Evolutionary conservation across 2,888 invertebrate species (phyloP), one percentile per base, ranked within the genome.

Genomic region (Dryobotodes eremita): DNA sequence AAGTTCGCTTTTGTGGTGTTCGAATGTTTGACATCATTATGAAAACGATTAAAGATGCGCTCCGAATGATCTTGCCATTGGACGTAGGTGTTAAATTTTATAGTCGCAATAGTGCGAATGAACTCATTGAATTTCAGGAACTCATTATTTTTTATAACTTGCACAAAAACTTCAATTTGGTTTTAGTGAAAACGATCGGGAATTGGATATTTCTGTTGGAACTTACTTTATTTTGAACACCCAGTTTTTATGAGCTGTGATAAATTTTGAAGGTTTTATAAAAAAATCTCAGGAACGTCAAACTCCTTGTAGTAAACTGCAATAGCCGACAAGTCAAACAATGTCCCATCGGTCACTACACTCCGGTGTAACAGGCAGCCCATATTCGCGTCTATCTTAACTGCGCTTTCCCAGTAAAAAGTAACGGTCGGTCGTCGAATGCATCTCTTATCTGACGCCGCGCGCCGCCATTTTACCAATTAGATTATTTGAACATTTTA

Each of bases 401-500:
- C 85, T 82, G 75, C 88, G 82, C 79, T 88, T 83, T 80, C 66
- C 80, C 82, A 87, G 85, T 90, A 88, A 91, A 91, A 91, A 87
- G 71, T 87, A 89, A 89, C 76, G 84, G 82, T 79, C 69, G 85
- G 73, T 61, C 53, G 79, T 57, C 75, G 73, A 71, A 57, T 80
- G 80, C 89, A 83, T 88, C 80, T 80, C 79, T 86, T 89, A 89
- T 90, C 87, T 81, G 66, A 75, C 79, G 62, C 79, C 73, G 66
- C 81, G 74, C 79, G 62, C 78, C 73, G 66, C 81, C 84, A 79
- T 66, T 85, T 79, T 75, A 82, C 79, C 87, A 87, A 89, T 88
- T 88, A 89, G 75, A 86, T 87, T 87, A 89, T 87, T 89, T 83
- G 85, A 88, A 83, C 79, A 85, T 88, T 89, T 85, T 87, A 88